Conservation (phyloP, 2,797 vertebrate species). For the Pipistrellus pygmaeus region DNA sequence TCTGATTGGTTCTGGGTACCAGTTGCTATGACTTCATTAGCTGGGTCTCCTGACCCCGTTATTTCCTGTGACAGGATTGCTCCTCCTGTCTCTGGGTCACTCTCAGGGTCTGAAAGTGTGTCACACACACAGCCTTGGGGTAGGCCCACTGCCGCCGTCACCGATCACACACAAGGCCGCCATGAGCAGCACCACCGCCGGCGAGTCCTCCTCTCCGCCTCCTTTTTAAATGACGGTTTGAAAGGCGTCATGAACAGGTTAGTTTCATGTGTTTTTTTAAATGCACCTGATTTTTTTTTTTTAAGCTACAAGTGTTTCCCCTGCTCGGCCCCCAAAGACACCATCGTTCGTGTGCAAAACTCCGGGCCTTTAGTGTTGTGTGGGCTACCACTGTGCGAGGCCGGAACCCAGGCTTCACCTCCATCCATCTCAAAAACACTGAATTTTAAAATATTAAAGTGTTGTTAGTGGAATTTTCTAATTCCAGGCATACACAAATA, state of each 20-base stretch:
- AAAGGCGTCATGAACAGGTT: conserved; percentile 89
- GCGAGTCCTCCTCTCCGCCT: conserved; percentile 27
- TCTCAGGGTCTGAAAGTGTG: conserved; percentile 86
- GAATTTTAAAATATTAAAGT: conserved; percentile 68
- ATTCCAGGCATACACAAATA: neutral
- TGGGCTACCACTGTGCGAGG: neutral
- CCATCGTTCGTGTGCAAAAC: conserved; percentile 51
- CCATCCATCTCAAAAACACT: conserved; percentile 43
- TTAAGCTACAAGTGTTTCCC: conserved; percentile 54
- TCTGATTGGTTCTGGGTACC: conserved; percentile 89
- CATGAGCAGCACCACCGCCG: conserved; percentile 84
- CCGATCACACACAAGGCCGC: conserved; percentile 87
- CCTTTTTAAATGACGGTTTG: conserved; percentile 81
- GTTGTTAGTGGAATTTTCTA: conserved; percentile 42
- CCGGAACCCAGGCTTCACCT: neutral
- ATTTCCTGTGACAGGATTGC: conserved; percentile 92
- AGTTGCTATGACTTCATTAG: conserved; percentile 94
- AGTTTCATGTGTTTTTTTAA: conserved; percentile 83
- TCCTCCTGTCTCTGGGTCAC: conserved; percentile 84
- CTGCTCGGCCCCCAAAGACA: conserved; percentile 61
- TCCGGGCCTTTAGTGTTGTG: conserved; percentile 18
- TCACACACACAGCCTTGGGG: conserved; percentile 86
- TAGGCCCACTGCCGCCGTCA: conserved; percentile 76
- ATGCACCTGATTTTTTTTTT: conserved; percentile 58
- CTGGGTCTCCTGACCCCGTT: conserved; percentile 92